Base-by-base conservation (phyloP, 2,113 vertebrate genomes). In the Chlorodrepanis virens region DNA sequence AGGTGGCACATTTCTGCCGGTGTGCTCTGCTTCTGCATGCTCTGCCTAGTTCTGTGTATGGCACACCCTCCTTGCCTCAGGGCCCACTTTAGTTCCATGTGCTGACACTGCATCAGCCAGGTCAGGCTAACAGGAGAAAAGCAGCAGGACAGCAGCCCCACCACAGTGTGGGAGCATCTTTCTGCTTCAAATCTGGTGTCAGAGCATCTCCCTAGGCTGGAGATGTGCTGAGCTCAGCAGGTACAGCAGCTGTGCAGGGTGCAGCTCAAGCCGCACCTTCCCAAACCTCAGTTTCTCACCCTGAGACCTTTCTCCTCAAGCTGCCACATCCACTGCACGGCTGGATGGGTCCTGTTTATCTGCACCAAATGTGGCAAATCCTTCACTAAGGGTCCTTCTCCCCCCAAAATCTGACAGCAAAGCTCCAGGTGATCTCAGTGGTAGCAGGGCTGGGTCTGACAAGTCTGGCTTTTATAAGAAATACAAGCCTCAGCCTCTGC, bases 161-260 rank as follows among this genome's bases (percentile, higher is more conserved):
- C 5, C 9, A 40, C 0, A 5, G 2, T 8, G n/a, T n/a, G 49
- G 45, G 68, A 86, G 39, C 22, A 31, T 4, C 31, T 9, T 22
- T 67, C 10, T 54, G 24, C 24, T 76, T 67, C 29, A 10, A 47
- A 25, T 4, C 24, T 47, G 35, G 8, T 1, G 3, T 18, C 60
- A 85, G 63, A 60, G 33, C 18, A 5, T 4, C 37, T 76, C 61
- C 49, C 42, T 5, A 5, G 20, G 47, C 14, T 8, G 25, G 37
- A 15, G 40, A 23, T 16, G 19, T 0, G 0, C 74, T 53, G 0
- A n/a, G 25, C 31, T 50, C 68, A 24, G 35, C 1, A 0, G 28
- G 18, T 5, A 3, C 18, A 40, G 79, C 25, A 24, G 24, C 11
- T 59, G 20, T 2, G 19, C 37, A 37, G 28, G 53, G 33, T 12